These are phyloP conservation scores for Manis pentadactyla DNA, from an alignment of 2,797 vertebrate species.

Conservation along the genomic window DNA sequence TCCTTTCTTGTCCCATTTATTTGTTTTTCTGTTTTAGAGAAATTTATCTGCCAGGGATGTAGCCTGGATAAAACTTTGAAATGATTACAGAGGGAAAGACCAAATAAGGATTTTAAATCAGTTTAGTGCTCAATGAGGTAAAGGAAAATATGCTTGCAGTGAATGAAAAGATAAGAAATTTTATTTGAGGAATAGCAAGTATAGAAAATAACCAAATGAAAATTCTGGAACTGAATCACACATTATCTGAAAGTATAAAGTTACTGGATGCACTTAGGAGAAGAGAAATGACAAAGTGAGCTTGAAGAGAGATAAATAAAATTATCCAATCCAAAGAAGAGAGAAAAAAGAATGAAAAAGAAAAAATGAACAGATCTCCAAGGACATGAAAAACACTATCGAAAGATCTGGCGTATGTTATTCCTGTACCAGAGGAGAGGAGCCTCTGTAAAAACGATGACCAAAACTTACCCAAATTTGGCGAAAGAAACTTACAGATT, in stretches of 20 bases:
- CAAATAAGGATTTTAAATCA: not conserved
- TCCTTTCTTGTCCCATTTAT: not conserved
- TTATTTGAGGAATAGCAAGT: not conserved
- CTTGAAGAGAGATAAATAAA: not conserved
- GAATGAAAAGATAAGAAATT: not conserved
- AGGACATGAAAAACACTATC: not conserved
- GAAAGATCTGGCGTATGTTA: not conserved
- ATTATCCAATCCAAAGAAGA: not conserved
- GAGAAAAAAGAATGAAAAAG: not conserved
- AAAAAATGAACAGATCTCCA: not conserved
- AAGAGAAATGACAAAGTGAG: not conserved
- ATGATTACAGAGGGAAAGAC: not conserved
- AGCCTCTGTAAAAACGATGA: not conserved
- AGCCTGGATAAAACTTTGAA: not conserved
- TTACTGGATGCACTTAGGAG: not conserved
- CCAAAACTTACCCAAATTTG: not conserved
- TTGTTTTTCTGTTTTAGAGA: not conserved
- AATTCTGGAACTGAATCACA: not conserved
- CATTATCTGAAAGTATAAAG: not conserved
- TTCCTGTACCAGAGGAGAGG: not conserved
- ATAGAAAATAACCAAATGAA: not conserved
- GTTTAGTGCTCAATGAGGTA: not conserved
- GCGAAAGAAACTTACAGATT: not conserved
- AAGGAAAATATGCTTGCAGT: not conserved
- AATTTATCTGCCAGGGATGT: not conserved